These are phyloP conservation scores for Thamnaconus septentrionalis DNA, from an alignment of 2,113 vertebrate genomes.

Conservation along the genomic window DNA sequence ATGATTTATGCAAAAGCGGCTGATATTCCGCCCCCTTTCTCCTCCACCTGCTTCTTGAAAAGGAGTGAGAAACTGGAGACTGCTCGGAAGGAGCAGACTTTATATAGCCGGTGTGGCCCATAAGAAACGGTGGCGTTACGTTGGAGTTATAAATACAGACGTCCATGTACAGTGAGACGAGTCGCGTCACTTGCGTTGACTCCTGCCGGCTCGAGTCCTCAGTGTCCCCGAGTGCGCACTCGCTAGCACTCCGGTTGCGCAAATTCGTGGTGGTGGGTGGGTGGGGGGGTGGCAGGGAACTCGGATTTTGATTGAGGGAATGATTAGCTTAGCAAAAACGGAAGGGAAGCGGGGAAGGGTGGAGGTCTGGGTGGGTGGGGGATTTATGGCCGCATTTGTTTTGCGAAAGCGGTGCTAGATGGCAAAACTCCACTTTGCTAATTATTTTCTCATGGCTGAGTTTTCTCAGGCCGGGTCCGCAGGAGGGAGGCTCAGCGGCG, in stretches of 20 bases:
- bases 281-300: too few relatives aligned
- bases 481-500: conserved; percentile 78
- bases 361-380: conserved; percentile 1
- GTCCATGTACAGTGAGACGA: conserved; percentile 68
- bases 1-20: conserved; percentile 64
- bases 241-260: too few relatives aligned
- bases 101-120: conserved; percentile 66
- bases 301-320: background rate
- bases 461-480: conserved; percentile 61
- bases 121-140: conserved; percentile 68
- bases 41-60: conserved; percentile 71
- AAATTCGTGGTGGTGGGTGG: too few relatives aligned
- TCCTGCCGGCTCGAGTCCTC: too few relatives aligned
- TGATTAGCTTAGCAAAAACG: background rate
- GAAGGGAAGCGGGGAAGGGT: conserved; percentile 9
- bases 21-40: conserved; percentile 28
- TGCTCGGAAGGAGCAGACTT: conserved; percentile 59
- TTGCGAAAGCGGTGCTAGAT: conserved; percentile 54
- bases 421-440: conserved; percentile 74
- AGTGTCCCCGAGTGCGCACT: too few relatives aligned
- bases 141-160: conserved; percentile 78
- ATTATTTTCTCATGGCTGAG: conserved; percentile 73
- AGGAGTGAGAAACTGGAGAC: conserved; percentile 76
- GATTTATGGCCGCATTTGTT: conserved; percentile 50
- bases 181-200: conserved; percentile 25